phyloP scores from a whole-genome alignment of 2,797 vertebrate species.

The Manis crassicaudata region DNA sequence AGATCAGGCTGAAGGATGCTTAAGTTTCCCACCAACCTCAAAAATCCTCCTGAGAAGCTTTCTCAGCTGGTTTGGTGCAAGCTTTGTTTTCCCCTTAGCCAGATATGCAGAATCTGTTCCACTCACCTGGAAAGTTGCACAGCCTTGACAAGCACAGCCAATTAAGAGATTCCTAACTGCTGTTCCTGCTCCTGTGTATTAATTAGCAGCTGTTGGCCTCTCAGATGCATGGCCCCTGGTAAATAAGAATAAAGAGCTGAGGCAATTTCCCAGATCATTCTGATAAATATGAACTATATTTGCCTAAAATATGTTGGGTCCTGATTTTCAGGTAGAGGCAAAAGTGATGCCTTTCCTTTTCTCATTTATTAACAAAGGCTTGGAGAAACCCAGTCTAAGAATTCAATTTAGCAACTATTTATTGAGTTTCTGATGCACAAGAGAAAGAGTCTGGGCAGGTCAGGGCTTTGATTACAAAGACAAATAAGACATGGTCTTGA shows the following conservation, averaged over 20 bases:
- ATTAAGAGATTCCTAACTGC: neutral
- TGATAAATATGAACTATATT: neutral
- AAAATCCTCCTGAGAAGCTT: neutral
- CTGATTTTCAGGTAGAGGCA: conserved; percentile 29
- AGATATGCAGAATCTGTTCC: conserved; percentile 15
- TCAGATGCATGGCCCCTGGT: neutral
- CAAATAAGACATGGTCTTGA: neutral
- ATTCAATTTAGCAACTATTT: conserved; percentile 35
- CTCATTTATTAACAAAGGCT: neutral
- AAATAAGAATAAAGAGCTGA: neutral
- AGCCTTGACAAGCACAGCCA: neutral
- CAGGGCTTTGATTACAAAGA: conserved; percentile 26
- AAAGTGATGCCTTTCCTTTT: neutral
- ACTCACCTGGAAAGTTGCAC: conserved; percentile 34
- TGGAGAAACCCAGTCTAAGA: neutral
- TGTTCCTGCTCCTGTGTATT: neutral
- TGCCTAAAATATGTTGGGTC: neutral
- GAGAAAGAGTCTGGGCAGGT: neutral
- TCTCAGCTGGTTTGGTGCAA: neutral
- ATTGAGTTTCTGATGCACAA: neutral
- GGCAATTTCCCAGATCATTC: neutral
- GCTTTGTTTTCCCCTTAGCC: neutral
- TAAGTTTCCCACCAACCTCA: neutral
- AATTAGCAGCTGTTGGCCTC: neutral
- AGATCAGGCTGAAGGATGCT: neutral